Conservation (phyloP, 23 tunicate species). For the Trididemnum clinides region DNA sequence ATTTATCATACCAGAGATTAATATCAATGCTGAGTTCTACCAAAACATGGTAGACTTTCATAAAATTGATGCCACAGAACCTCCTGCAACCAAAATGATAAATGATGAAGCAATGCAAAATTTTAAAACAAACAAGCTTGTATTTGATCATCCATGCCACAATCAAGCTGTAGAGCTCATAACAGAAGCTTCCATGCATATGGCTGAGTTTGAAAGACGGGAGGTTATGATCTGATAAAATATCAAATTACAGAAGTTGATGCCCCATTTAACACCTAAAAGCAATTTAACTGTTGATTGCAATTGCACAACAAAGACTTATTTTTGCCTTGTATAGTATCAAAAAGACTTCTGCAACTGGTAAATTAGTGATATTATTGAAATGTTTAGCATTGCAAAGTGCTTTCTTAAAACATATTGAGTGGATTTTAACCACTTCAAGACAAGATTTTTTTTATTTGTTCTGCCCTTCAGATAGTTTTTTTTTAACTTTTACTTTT, state of each 20-base stretch:
- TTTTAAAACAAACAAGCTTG: too few relatives aligned
- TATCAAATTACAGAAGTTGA: slow-evolving; percentile 18
- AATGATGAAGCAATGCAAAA: neutral
- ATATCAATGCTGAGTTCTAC: neutral
- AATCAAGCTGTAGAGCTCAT: slow-evolving; percentile 25
- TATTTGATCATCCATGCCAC: slow-evolving; percentile 10
- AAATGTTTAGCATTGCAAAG: too few relatives aligned
- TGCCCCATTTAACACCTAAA: slow-evolving; percentile 17
- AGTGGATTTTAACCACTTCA: too few relatives aligned
- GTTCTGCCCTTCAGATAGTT: neutral
- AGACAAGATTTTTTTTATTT: too few relatives aligned
- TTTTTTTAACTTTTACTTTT: neutral
- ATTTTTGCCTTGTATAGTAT: too few relatives aligned
- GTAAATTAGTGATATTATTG: too few relatives aligned
- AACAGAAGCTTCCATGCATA: slow-evolving; percentile 26
- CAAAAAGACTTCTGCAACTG: too few relatives aligned
- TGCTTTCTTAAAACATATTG: too few relatives aligned
- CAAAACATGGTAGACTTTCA: slow-evolving; percentile 11
- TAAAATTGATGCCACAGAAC: neutral
- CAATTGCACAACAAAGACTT: too few relatives aligned
- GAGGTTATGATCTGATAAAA: slow-evolving; percentile 5
- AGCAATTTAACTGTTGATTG: neutral
- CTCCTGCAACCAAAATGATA: slow-evolving; percentile 13
- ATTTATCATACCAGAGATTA: slow-evolving; percentile 7
- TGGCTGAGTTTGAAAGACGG: slow-evolving; percentile 25